Base-by-base conservation (phyloP, 35 echinoderm and acorn worm genomes). In the Heliocidaris tuberculata region DNA sequence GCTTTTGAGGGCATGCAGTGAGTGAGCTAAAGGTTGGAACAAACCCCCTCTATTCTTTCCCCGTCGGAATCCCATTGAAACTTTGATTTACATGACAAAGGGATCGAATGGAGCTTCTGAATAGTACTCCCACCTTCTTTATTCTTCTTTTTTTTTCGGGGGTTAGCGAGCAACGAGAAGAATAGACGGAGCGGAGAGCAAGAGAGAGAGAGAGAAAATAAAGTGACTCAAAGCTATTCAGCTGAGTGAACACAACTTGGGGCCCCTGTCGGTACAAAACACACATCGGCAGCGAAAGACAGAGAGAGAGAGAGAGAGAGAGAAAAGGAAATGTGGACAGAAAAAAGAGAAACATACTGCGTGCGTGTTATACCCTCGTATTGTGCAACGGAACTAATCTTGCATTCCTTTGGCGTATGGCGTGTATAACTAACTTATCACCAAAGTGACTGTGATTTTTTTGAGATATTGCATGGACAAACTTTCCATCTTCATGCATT, bases 31-130 rank as follows among this genome's bases (percentile, higher is more conserved):
- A 78, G 19, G 21, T 78, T 78, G 65, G 35, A 21, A 7, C 65
- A 78, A 78, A 78, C 65, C 60, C 21, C 17, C 0, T 42, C 27
- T 8, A 78, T 78, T 78, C 65, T 78, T 19, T 27, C 1, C 65
- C 19, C 7, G 5, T n/a, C 65, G 27, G 65, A 78, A 27, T 89
- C 47, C 47, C 31, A 47, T 89, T 47, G 31, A n/a, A n/a, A n/a
- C n/a, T n/a, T n/a, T 89, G 31, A 89, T 89, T 47, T 47, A 32
- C 31, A 89, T 89, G n/a, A n/a, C 87, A 89, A 89, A 31, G n/a
- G n/a, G 87, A 47, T 89, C 19, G 31, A 89, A 32, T 5, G 6
- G 31, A n/a, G 87, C 87, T 89, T 5, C 87, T 89, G 87, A 89
- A 89, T 47, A 89, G 87, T 13, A 89, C 47, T 48, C 47, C 47